These are phyloP conservation scores for Danio choprae DNA, from an alignment of 2,797 vertebrate species.

Conservation along the genomic window DNA sequence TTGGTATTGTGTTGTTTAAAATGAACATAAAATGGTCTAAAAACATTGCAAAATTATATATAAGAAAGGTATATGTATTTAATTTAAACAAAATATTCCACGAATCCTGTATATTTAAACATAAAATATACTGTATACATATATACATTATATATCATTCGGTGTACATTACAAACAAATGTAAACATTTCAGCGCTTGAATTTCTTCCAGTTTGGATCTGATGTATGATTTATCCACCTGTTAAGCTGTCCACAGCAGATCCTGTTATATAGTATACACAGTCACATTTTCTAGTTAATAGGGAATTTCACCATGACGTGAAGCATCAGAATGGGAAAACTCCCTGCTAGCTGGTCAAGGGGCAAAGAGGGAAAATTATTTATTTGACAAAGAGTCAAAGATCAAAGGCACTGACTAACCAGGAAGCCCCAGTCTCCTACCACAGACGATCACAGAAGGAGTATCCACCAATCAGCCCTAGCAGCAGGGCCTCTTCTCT, in stretches of 20 bases:
- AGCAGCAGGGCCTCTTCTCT: constrained; percentile 62
- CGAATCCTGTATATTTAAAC: no score
- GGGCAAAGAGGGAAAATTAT: constrained; percentile 68
- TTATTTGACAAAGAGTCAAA: constrained; percentile 71
- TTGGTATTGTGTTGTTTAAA: no score
- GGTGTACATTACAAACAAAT: neutral
- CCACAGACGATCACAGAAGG: constrained; percentile 51
- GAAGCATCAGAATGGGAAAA: constrained; percentile 66
- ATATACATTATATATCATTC: no score
- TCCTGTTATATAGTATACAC: constrained; percentile 31
- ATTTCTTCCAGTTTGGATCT: neutral
- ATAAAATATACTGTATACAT: no score
- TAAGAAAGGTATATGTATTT: no score
- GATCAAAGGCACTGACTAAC: constrained; percentile 68
- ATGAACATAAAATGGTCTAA: no score
- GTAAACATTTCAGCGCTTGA: neutral
- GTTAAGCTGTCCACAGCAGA: neutral
- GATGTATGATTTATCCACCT: neutral
- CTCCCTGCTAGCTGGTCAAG: constrained; percentile 71
- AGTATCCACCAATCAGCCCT: constrained; percentile 72
- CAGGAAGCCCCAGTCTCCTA: constrained; percentile 44
- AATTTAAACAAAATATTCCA: no score
- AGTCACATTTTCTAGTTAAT: constrained; percentile 67
- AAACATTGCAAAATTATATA: no score
- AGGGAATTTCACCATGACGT: constrained; percentile 64